Conservation (phyloP, 2,797 vertebrate genomes). For the Takifugu ocellatus region DNA sequence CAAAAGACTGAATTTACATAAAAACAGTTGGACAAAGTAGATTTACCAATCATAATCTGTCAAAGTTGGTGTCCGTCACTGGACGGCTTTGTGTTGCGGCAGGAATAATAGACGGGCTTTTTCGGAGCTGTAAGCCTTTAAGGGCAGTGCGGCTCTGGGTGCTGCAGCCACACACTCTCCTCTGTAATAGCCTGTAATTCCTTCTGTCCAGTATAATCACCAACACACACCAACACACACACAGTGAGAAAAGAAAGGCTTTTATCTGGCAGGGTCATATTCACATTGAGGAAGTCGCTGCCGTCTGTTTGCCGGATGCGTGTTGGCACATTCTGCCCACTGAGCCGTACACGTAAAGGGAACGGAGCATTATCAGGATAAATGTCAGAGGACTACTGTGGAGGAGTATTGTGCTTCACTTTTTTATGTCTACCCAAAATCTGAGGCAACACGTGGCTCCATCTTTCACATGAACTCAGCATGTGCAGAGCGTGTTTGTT, state of each 20-base stretch:
- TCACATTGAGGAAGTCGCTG: slow-evolving; percentile 15
- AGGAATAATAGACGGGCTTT: slow-evolving; percentile 53
- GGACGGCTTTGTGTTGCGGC: slow-evolving; percentile 50
- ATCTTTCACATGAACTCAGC: slow-evolving; percentile 19
- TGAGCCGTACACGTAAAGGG: slow-evolving; percentile 8
- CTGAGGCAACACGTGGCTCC: slow-evolving; percentile 27
- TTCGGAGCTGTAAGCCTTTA: slow-evolving; percentile 56
- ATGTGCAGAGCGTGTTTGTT: slow-evolving; percentile 22
- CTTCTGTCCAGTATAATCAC: slow-evolving; percentile 68
- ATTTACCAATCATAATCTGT: too few species aligned
- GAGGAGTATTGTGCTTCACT: slow-evolving; percentile 6
- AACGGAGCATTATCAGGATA: slow-evolving; percentile 11
- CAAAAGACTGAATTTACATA: too few species aligned
- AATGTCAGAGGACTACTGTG: slow-evolving; percentile 26
- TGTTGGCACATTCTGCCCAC: slow-evolving; percentile 2
- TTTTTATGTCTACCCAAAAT: slow-evolving; percentile 28
- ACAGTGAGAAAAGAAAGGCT: slow-evolving; percentile 6
- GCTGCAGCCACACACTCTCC: slow-evolving; percentile 58
- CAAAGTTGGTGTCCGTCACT: slow-evolving; percentile 1
- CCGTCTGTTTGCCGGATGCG: slow-evolving; percentile 17
- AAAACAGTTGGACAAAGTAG: too few species aligned
- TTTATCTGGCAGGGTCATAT: slow-evolving; percentile 27
- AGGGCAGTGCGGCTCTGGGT: slow-evolving; percentile 54
- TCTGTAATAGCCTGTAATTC: slow-evolving; percentile 71
- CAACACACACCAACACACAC: slow-evolving; percentile 49